Evolutionary conservation across 2,797 vertebrate genomes (phyloP), one percentile per base, ranked within the genome.

Genomic region (Rhincodon typus): DNA sequence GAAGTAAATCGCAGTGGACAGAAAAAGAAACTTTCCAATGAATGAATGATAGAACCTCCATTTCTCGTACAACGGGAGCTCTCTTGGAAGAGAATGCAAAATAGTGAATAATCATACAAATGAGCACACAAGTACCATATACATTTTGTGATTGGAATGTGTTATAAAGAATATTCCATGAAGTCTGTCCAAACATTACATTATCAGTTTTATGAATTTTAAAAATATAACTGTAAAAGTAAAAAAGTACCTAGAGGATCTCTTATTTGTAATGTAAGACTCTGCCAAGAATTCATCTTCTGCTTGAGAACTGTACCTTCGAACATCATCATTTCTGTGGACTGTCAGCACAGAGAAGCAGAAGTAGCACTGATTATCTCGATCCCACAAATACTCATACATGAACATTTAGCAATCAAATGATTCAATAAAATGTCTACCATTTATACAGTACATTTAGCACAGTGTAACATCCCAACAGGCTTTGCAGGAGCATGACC

Each of bases 311-410:
- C 98, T 98, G 96, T 97, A 97, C 94, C 97, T 97, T 96, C 97
- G 98, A 96, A 97, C 96, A 96, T 96, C 97, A 96, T 98, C 98
- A 96, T 96, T 97, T 97, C 97, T 98, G 97, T 97, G 98, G 96
- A 96, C 98, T 98, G 96, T 77, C 8, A 96, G 96, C 96, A 10
- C 94, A 96, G 96, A 96, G 97, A 57, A 94, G 95, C 96, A 57
- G 96, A 95, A 93, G 95, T 77, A 42, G n/a, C 25, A 62, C 21
- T 69, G 21, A 42, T 42, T 42, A 42, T 93, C 66, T 38, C 25
- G n/a, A 23, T 69, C 53, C 57, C 25, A 57, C n/a, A 93, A 62
- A 62, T 90, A 66, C n/a, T 90, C 30, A 66, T 34, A 91, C 23
- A 69, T 69, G 67, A 17, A 91, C 19, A 62, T 7, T 66, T 21